Conservation (phyloP, 2,888 invertebrate genomes). For the Lasiommata megera region DNA sequence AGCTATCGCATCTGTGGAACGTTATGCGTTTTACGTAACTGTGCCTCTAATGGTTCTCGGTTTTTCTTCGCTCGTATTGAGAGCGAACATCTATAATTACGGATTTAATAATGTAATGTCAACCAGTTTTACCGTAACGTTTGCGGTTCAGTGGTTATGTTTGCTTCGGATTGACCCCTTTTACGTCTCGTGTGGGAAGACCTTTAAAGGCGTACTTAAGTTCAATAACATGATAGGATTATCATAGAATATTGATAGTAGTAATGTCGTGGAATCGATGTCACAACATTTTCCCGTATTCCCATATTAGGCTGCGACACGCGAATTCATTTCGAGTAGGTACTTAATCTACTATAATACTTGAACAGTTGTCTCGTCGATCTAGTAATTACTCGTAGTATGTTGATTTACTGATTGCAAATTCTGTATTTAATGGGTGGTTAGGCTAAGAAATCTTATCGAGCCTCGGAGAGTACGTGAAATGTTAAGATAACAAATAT, state of each 20-base stretch:
- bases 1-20: constrained; percentile 37
- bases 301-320: background rate
- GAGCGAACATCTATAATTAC: constrained; percentile 64
- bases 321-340: background rate
- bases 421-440: no score
- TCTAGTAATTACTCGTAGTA: no score
- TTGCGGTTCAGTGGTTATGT: constrained; percentile 30
- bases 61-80: constrained; percentile 59
- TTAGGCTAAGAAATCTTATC: no score
- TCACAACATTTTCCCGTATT: background rate
- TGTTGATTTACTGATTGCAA: no score
- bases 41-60: constrained; percentile 69
- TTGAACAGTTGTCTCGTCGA: no score
- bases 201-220: constrained; percentile 19
- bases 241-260: constrained; percentile 5
- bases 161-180: constrained; percentile 31
- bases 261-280: background rate
- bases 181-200: constrained; percentile 27
- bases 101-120: constrained; percentile 39
- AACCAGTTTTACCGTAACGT: constrained; percentile 36
- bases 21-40: constrained; percentile 74
- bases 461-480: no score
- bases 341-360: no score
- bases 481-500: no score
- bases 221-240: constrained; percentile 12